phyloP scores from a whole-genome alignment of 2,797 vertebrate species.

The Psittacula echo region DNA sequence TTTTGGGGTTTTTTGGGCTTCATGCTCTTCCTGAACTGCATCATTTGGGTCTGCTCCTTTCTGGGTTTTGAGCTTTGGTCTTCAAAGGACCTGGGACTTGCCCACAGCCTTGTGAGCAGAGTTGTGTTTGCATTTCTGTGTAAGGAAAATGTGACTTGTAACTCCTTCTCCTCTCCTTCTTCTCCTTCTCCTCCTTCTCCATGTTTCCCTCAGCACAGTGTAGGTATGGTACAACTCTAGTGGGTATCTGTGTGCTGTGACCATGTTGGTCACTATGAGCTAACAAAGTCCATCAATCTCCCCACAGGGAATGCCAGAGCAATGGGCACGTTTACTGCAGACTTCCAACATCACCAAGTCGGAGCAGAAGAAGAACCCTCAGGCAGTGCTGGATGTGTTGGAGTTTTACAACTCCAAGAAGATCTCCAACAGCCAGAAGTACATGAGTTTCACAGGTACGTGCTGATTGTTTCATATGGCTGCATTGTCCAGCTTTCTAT shows the following conservation, averaged over 20 bases:
- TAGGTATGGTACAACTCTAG: neutral
- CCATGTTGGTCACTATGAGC: neutral
- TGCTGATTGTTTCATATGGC: fast-evolving
- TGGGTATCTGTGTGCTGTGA: neutral
- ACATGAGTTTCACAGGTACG: constrained; percentile 96
- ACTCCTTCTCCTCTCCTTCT: neutral
- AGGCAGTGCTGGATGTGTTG: constrained; percentile 92
- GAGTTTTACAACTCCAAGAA: constrained; percentile 97
- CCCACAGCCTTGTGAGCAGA: neutral
- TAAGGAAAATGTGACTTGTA: neutral
- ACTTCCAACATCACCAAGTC: constrained; percentile 96
- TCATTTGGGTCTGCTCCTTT: neutral
- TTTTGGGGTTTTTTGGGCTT: neutral
- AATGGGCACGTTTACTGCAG: constrained; percentile 93
- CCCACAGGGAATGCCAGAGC: constrained; percentile 93
- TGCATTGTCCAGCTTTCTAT: fast-evolving
- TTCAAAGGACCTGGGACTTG: neutral
- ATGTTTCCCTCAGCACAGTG: neutral
- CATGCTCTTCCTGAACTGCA: neutral
- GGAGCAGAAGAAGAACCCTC: constrained; percentile 97
- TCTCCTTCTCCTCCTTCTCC: neutral
- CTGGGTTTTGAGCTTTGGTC: neutral
- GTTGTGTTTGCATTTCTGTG: neutral
- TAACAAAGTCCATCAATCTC: neutral
- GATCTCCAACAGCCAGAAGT: constrained; percentile 94